phyloP scores from a whole-genome alignment of 2,888 invertebrate species.

The Temnothorax ravouxi region DNA sequence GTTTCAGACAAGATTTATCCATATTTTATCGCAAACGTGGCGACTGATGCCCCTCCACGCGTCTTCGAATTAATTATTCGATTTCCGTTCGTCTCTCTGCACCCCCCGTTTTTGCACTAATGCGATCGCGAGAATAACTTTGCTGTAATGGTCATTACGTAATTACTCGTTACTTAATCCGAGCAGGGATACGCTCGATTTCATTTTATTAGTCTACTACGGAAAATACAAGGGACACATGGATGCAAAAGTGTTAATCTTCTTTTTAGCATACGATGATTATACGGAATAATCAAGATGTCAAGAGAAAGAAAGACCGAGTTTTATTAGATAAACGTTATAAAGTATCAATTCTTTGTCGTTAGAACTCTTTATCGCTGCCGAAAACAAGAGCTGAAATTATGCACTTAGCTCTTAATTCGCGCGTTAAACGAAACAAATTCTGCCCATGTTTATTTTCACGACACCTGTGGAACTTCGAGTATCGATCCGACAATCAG shows the following conservation, averaged over 20 bases:
- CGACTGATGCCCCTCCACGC: constrained; percentile 23
- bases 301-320: neutral
- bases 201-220: neutral
- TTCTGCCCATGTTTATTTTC: constrained; percentile 23
- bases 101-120: constrained; percentile 27
- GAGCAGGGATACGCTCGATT: neutral
- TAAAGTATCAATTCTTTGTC: neutral
- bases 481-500: constrained; percentile 47
- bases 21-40: constrained; percentile 58
- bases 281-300: neutral
- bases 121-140: constrained; percentile 20
- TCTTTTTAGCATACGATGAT: neutral
- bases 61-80: constrained; percentile 58
- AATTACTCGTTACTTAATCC: constrained; percentile 31
- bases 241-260: neutral
- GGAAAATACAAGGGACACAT: neutral
- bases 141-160: neutral
- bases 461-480: constrained; percentile 53
- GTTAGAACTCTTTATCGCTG: neutral
- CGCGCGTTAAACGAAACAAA: constrained; percentile 17
- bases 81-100: constrained; percentile 41
- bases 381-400: neutral
- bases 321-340: neutral
- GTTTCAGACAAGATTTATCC: constrained; percentile 70
- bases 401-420: neutral